phyloP scores from a whole-genome alignment of 2,113 vertebrate genomes.

The Gambusia holbrooki region DNA sequence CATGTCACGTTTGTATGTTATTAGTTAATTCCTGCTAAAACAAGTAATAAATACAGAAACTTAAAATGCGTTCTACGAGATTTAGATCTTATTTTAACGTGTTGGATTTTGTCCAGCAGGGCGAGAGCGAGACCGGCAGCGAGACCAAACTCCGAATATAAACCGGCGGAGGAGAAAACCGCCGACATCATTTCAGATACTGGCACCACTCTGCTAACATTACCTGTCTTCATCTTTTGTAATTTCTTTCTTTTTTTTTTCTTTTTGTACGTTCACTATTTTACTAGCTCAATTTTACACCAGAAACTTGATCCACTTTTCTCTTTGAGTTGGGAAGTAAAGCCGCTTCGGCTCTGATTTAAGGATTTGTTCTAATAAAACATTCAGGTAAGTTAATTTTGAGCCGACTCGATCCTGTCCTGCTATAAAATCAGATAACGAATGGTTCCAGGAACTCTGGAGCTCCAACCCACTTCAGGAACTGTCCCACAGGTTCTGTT shows the following conservation, averaged over 20 bases:
- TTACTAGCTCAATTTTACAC: not conserved
- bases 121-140: not conserved
- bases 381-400: no score
- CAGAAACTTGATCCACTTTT: not conserved
- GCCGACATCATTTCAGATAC: not conserved
- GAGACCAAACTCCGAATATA: not conserved
- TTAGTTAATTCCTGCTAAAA: no score
- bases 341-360: no score
- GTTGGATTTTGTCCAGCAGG: constrained; percentile 32
- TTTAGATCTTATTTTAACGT: not conserved
- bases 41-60: not conserved
- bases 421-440: no score
- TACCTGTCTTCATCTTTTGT: not conserved
- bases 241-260: not conserved
- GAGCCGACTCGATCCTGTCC: no score
- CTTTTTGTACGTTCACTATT: not conserved
- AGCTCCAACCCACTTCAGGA: no score
- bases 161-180: not conserved
- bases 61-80: not conserved
- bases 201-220: not conserved
- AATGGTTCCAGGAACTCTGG: no score
- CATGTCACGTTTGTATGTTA: no score
- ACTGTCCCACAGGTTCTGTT: no score
- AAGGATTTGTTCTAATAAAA: no score
- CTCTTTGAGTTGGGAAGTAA: no score